phyloP scores from a whole-genome alignment of 2,797 vertebrate genomes.

The Aselliscus stoliczkanus region DNA sequence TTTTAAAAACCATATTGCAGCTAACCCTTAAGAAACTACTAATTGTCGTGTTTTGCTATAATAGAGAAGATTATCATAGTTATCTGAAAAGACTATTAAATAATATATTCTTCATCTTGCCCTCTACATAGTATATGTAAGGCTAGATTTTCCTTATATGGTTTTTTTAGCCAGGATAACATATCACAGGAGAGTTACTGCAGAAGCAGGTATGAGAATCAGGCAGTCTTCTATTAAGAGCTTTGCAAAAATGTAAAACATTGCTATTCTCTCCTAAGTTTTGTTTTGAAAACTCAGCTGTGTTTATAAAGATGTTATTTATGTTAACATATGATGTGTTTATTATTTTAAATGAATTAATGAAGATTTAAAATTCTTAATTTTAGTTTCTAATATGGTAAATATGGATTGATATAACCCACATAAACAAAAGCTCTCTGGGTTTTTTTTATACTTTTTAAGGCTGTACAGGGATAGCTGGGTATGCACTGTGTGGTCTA shows the following conservation, averaged over 20 bases:
- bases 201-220: neutral
- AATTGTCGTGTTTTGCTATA: neutral
- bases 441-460: neutral
- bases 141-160: neutral
- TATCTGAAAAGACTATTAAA: neutral
- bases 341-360: neutral
- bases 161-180: neutral
- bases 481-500: neutral
- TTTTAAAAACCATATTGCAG: neutral
- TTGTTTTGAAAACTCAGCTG: neutral
- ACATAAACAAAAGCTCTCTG: neutral
- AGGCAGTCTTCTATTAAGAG: neutral
- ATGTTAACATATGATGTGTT: neutral
- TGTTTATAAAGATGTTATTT: neutral
- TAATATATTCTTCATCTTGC: neutral
- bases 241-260: conserved; percentile 8
- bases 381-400: neutral
- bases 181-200: neutral
- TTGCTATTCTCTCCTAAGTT: neutral
- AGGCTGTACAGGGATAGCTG: neutral
- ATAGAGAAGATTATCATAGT: neutral
- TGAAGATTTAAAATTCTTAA: neutral
- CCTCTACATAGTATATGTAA: neutral
- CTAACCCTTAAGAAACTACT: neutral
- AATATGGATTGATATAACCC: neutral